Conservation (phyloP, 1,140 invertebrate species). For the Trichogramma pretiosum region DNA sequence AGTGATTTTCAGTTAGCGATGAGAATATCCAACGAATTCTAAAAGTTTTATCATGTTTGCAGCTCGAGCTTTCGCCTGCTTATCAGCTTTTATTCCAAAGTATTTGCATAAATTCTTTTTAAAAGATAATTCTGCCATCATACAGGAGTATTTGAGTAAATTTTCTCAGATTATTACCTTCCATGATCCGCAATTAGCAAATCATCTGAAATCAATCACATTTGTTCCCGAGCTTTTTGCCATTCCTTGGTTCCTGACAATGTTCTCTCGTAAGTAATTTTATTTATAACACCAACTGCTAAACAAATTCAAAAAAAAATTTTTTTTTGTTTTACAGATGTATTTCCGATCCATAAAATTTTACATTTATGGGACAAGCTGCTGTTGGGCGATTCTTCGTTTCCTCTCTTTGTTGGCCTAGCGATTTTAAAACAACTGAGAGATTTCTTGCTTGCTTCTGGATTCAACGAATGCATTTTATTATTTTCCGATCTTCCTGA, state of each 20-base stretch:
- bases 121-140: constrained; percentile 95
- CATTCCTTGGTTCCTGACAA: constrained; percentile 99
- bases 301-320: constrained; percentile 44
- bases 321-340: constrained; percentile 56
- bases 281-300: constrained; percentile 10
- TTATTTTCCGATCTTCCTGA: constrained; percentile 97
- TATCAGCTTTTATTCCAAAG: constrained; percentile 90
- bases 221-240: constrained; percentile 98
- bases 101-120: constrained; percentile 97
- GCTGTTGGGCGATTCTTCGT: constrained; percentile 84
- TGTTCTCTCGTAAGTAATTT: constrained; percentile 89
- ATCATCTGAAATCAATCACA: constrained; percentile 84
- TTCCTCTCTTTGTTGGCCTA: constrained; percentile 90
- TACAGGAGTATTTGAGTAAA: constrained; percentile 95
- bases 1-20: too few relatives aligned
- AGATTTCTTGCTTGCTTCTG: constrained; percentile 74
- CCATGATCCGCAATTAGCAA: constrained; percentile 86
- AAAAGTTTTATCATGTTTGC: constrained; percentile 31
- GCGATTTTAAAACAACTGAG: constrained; percentile 85
- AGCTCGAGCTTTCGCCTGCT: constrained; percentile 89
- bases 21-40: constrained; percentile 1
- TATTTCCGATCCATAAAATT: constrained; percentile 97
- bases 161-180: constrained; percentile 94
- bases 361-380: constrained; percentile 97
- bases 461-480: constrained; percentile 96